Evolutionary conservation across 2,113 vertebrate species (phyloP).

Genomic region (Eurypyga helias): DNA sequence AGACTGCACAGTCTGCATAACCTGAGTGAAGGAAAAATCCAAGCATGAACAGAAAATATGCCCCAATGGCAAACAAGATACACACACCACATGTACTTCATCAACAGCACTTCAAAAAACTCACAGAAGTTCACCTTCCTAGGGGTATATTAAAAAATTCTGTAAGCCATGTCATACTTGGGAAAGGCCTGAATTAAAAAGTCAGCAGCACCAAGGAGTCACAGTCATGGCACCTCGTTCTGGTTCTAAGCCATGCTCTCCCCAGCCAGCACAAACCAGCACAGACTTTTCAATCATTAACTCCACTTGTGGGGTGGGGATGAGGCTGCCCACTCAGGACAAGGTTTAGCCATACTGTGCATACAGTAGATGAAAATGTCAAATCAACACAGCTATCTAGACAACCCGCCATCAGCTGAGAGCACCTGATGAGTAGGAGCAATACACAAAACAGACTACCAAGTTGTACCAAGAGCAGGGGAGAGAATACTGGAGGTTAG

Average conservation of each 20-base stretch:
- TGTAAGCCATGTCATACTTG: background rate
- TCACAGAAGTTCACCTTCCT: background rate
- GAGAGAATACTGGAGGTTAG: background rate
- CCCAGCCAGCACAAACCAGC: background rate
- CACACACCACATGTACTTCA: background rate
- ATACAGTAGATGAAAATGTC: background rate
- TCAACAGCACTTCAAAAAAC: background rate
- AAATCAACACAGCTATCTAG: background rate
- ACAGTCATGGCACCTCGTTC: background rate
- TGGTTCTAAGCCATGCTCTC: background rate
- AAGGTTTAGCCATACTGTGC: background rate
- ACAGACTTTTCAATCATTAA: background rate
- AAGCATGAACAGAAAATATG: background rate
- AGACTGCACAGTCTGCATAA: conserved; percentile 66
- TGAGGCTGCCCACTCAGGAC: background rate
- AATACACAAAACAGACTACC: background rate
- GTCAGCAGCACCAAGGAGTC: background rate
- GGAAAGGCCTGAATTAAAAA: background rate
- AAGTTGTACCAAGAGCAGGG: background rate
- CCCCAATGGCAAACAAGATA: background rate
- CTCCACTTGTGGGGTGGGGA: background rate
- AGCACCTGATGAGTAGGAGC: background rate
- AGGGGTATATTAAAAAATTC: background rate
- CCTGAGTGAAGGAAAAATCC: conserved; percentile 55
- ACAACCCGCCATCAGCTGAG: background rate